Percentiles rank a stretch among this genome's conserved stretches.
Evolutionary conservation across 2,797 vertebrate genomes (phyloP).

Genomic region (Tenualosa ilisha): DNA sequence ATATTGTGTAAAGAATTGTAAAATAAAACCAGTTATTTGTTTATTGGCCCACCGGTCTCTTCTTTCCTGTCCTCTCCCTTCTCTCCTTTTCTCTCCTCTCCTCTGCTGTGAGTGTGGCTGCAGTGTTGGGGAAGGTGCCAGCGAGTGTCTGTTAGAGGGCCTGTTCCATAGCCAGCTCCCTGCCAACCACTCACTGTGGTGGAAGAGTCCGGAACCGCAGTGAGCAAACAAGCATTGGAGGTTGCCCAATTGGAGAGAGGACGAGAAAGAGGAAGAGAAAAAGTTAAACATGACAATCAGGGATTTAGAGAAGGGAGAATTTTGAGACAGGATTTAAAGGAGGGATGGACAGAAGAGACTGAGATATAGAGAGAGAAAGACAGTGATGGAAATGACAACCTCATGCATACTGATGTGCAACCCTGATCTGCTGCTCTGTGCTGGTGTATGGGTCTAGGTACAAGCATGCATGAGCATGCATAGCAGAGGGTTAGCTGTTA

Average conservation of each 20-base stretch:
- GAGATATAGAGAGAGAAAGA: background rate
- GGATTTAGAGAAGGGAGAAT: background rate
- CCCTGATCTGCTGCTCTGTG: background rate
- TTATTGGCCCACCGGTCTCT: background rate
- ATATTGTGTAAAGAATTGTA: conserved; percentile 18
- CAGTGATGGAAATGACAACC: background rate
- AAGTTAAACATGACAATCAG: background rate
- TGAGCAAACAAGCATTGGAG: conserved; percentile 35
- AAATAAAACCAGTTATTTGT: background rate
- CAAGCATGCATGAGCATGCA: background rate
- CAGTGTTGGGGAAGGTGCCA: background rate
- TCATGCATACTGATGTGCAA: background rate
- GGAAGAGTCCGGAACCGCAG: conserved; percentile 28
- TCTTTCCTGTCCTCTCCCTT: background rate
- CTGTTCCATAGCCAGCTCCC: background rate
- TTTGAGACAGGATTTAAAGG: background rate
- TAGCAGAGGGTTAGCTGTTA: background rate
- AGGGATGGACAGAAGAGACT: background rate
- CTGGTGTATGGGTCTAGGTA: background rate
- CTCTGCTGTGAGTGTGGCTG: background rate
- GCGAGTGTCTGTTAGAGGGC: conserved; percentile 10
- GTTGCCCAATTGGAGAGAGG: conserved; percentile 6
- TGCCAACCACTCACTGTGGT: conserved; percentile 21
- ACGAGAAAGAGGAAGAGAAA: background rate
- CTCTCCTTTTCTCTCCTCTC: background rate